phyloP scores from a whole-genome alignment of 1,140 invertebrate genomes.

The Brachionus paranguensis region DNA sequence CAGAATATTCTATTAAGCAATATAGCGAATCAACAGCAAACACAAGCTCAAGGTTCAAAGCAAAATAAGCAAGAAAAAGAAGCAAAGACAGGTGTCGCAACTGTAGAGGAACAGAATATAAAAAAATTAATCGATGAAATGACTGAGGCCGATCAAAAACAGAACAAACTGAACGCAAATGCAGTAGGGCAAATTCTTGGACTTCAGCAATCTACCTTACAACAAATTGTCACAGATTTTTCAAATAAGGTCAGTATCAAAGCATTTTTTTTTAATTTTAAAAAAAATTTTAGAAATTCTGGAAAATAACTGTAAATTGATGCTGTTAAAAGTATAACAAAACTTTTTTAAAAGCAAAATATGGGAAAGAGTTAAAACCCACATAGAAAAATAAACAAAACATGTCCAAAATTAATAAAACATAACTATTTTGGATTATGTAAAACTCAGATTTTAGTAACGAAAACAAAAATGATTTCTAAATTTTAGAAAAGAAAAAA shows the following conservation, averaged over 20 bases:
- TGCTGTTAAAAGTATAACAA: too few species aligned
- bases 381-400: too few species aligned
- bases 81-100: not conserved
- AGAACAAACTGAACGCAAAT: conserved; percentile 55
- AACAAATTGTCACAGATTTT: conserved; percentile 55
- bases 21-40: not conserved
- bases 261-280: conserved; percentile 44
- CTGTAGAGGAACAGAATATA: not conserved
- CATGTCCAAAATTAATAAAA: too few species aligned
- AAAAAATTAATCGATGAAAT: conserved; percentile 25
- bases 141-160: not conserved
- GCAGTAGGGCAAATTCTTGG: conserved; percentile 55
- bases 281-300: not conserved
- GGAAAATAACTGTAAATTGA: not conserved
- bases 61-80: conserved; percentile 43
- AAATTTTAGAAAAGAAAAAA: too few species aligned
- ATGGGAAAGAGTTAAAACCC: too few species aligned
- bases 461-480: too few species aligned
- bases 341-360: too few species aligned
- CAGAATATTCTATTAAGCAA: conserved; percentile 40
- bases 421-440: too few species aligned
- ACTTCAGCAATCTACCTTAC: conserved; percentile 55
- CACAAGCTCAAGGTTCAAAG: conserved; percentile 46
- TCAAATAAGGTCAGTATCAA: conserved; percentile 46
- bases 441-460: too few species aligned